phyloP scores from a whole-genome alignment of 2,113 vertebrate species.

The Enhydra lutris region DNA sequence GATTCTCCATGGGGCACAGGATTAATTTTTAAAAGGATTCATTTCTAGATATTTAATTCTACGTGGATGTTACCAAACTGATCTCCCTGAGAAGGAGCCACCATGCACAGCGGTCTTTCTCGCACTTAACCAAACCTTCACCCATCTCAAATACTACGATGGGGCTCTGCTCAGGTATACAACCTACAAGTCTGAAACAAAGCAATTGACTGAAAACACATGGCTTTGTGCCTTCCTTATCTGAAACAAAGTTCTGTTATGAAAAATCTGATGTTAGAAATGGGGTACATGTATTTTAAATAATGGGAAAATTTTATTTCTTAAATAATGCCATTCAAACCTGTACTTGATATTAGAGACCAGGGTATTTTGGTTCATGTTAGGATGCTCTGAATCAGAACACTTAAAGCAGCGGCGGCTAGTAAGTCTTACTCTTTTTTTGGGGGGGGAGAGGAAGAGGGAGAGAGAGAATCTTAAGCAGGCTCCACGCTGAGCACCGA shows the following conservation, averaged over 20 bases:
- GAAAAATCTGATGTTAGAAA: not conserved
- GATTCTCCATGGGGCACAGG: not conserved
- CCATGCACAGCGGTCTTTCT: not conserved
- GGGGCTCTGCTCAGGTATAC: not conserved
- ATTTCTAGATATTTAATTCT: not conserved
- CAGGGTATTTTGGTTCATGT: not conserved
- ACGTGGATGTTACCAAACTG: not conserved
- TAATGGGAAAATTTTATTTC: constrained; percentile 12
- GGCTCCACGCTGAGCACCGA: not conserved
- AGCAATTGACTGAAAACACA: not conserved
- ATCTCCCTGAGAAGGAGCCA: not conserved
- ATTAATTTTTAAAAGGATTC: not conserved
- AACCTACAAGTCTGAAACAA: not conserved
- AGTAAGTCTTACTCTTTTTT: not conserved
- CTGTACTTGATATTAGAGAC: constrained; percentile 9
- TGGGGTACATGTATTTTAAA: not conserved
- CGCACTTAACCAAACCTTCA: not conserved
- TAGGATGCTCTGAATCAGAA: not conserved
- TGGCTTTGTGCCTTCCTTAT: not conserved
- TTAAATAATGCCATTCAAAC: not conserved
- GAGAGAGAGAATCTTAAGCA: not conserved
- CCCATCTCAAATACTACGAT: not conserved
- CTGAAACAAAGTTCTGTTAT: not conserved
- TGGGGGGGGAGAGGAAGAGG: not conserved
- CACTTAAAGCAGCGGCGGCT: not conserved